Conservation (phyloP, 2,888 invertebrate genomes). For the Octodonta nipae region DNA sequence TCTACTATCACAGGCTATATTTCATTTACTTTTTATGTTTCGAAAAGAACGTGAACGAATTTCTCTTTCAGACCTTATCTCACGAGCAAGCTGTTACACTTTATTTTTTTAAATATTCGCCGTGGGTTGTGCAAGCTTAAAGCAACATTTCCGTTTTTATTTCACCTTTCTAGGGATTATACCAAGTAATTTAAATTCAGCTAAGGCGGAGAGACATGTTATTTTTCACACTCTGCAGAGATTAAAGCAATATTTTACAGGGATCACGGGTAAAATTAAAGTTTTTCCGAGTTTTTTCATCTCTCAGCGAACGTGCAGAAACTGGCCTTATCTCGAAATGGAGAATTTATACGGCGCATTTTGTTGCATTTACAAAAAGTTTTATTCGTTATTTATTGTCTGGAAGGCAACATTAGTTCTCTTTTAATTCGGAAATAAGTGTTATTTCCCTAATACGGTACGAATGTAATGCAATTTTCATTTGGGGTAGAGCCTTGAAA, state of each 20-base stretch:
- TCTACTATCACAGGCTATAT: too few species aligned
- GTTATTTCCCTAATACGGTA: conserved; percentile 13
- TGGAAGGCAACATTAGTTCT: conserved; percentile 18
- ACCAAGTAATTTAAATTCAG: conserved; percentile 37
- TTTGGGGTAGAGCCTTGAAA: conserved; percentile 10
- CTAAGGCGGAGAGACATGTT: conserved; percentile 34
- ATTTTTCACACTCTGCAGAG: conserved; percentile 27
- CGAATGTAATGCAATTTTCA: conserved; percentile 14
- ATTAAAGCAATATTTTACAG: conserved; percentile 38
- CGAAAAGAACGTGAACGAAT: too few species aligned
- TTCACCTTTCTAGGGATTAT: conserved; percentile 30
- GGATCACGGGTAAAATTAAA: conserved; percentile 31
- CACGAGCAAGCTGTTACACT: too few species aligned
- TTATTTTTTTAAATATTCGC: too few species aligned
- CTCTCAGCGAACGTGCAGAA: conserved; percentile 29
- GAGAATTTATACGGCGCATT: too few species aligned
- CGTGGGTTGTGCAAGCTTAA: too few species aligned
- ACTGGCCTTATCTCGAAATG: conserved; percentile 35
- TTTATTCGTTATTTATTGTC: conserved; percentile 26
- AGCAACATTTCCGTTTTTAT: conserved; percentile 25
- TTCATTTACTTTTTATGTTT: too few species aligned
- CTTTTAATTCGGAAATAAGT: conserved; percentile 21
- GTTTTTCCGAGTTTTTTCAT: conserved; percentile 30
- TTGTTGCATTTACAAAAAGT: conserved; percentile 30
- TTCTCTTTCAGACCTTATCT: too few species aligned